Conservation (phyloP, 2,888 invertebrate species). For the Acronicta alni region DNA sequence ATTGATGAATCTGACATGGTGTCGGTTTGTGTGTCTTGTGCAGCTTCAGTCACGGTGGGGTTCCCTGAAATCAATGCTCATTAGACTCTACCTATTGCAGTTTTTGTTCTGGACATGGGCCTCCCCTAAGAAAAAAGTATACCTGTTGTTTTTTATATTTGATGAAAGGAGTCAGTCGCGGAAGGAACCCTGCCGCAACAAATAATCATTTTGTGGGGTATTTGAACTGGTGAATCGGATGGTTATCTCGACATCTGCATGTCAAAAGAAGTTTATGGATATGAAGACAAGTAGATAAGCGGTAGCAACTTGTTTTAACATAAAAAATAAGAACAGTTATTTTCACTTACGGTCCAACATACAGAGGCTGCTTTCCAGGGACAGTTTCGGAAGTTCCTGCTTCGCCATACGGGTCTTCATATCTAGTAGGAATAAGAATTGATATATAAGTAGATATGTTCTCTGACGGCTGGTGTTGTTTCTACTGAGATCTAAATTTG, state of each 20-base stretch:
- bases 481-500: too few relatives aligned
- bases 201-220: too few relatives aligned
- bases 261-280: too few relatives aligned
- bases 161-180: too few relatives aligned
- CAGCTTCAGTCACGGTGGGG: neutral
- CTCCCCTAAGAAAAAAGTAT: neutral
- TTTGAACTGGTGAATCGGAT: too few relatives aligned
- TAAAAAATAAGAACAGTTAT: neutral
- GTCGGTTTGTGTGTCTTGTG: constrained; percentile 5
- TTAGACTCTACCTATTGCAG: neutral
- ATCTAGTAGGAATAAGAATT: constrained; percentile 7
- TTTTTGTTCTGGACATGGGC: neutral
- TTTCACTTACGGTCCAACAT: constrained; percentile 17
- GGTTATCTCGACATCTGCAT: too few relatives aligned
- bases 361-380: constrained; percentile 21
- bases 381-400: neutral
- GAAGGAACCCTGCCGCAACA: too few relatives aligned
- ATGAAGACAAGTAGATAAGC: too few relatives aligned
- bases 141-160: too few relatives aligned
- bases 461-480: too few relatives aligned
- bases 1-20: constrained; percentile 12
- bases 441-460: too few relatives aligned
- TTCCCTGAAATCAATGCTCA: constrained; percentile 15
- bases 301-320: too few relatives aligned
- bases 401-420: neutral